Conservation (phyloP, 53 echinoderm and acorn worm species). For the Paelopatides confundens region DNA sequence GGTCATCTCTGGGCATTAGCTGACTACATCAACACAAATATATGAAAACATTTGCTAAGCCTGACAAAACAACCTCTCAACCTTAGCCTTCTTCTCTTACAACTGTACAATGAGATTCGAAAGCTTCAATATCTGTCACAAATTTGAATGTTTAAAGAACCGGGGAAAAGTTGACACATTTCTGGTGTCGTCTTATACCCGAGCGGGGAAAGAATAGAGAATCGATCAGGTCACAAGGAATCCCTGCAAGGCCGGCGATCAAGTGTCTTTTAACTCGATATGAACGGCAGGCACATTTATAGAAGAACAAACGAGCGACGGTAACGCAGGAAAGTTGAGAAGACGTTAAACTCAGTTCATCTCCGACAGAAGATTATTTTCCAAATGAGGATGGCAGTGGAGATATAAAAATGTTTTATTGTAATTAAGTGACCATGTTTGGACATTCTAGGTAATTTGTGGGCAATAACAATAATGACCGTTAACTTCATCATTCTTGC, state of each 20-base stretch:
- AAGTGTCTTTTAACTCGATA: neutral
- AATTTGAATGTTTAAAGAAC: constrained; percentile 30
- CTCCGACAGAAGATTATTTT: neutral
- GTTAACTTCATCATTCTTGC: no score
- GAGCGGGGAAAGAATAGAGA: neutral
- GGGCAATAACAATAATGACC: no score
- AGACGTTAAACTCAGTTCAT: neutral
- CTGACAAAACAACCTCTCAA: constrained; percentile 51
- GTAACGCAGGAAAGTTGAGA: neutral
- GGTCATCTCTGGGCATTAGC: constrained; percentile 27
- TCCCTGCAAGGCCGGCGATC: neutral
- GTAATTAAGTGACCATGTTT: no score
- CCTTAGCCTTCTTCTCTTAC: constrained; percentile 16
- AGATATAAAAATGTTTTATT: neutral
- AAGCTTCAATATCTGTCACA: constrained; percentile 34
- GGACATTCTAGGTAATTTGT: no score
- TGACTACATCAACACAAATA: constrained; percentile 50
- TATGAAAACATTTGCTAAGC: constrained; percentile 43
- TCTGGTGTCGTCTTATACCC: constrained; percentile 1
- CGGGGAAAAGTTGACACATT: constrained; percentile 35
- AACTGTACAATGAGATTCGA: neutral
- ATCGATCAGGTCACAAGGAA: neutral
- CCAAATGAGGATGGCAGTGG: constrained; percentile 9
- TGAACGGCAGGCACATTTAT: neutral
- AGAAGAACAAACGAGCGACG: neutral